Conservation (phyloP, 2,797 vertebrate genomes). For the Odontamblyopus rebecca region DNA sequence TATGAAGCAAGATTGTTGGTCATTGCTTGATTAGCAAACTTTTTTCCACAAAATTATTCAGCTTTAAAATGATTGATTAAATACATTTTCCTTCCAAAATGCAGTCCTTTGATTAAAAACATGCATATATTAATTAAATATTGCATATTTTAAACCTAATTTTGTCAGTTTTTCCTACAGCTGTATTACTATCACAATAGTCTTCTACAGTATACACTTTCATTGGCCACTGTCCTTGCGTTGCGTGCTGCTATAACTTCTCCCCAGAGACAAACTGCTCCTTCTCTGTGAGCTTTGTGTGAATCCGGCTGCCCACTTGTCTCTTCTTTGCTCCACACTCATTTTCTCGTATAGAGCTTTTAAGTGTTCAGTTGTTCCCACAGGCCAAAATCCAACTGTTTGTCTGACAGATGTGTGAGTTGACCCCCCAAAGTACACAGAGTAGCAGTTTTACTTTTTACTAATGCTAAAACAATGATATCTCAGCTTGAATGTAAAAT, state of each 20-base stretch:
- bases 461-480: not conserved
- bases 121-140: too few relatives aligned
- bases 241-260: conserved; percentile 22
- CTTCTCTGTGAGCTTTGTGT: conserved; percentile 25
- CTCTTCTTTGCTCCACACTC: conserved; percentile 21
- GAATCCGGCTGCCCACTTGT: conserved; percentile 40
- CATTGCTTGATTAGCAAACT: too few relatives aligned
- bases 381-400: conserved; percentile 20
- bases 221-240: not conserved
- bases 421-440: conserved; percentile 21
- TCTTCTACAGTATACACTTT: too few relatives aligned
- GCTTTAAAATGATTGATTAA: not conserved
- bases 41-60: not conserved
- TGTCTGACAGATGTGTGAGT: conserved; percentile 15
- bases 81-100: too few relatives aligned
- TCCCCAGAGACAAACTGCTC: conserved; percentile 39
- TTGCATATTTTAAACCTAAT: too few relatives aligned
- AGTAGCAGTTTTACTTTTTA: conserved; percentile 16
- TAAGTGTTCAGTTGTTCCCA: conserved; percentile 36
- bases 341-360: conserved; percentile 51
- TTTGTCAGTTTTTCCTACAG: too few relatives aligned
- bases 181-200: too few relatives aligned
- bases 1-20: not conserved
- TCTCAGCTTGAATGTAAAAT: conserved; percentile 15
- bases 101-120: too few relatives aligned